These are phyloP conservation scores for Botia almorhae DNA, from an alignment of 2,797 vertebrate species.

Conservation along the genomic window DNA sequence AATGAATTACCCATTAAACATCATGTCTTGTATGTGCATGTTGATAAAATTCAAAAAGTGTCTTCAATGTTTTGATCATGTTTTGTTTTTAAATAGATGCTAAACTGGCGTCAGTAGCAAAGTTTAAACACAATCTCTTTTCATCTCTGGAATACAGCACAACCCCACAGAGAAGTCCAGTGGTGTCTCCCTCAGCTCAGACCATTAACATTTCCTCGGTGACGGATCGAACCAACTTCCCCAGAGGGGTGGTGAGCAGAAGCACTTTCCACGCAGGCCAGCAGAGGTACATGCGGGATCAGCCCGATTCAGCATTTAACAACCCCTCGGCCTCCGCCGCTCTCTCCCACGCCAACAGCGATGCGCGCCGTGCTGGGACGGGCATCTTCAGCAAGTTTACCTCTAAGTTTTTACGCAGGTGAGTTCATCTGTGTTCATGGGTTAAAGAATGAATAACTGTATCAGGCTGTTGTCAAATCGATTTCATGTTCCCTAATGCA, in stretches of 20 bases:
- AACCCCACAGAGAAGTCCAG: constrained; percentile 76
- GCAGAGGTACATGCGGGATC: constrained; percentile 81
- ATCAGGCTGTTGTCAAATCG: not conserved
- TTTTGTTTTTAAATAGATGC: not conserved
- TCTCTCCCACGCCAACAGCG: constrained; percentile 76
- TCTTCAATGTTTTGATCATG: not conserved
- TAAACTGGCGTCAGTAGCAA: constrained; percentile 14
- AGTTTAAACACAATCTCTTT: constrained; percentile 23
- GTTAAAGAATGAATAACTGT: not conserved
- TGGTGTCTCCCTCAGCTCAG: constrained; percentile 82
- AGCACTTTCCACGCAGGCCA: constrained; percentile 85
- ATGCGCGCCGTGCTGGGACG: constrained; percentile 78
- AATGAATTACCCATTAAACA: constrained; percentile 23
- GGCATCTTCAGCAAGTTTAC: constrained; percentile 88
- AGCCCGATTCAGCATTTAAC: constrained; percentile 77
- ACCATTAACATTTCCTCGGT: constrained; percentile 82
- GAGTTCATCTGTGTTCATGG: constrained; percentile 51
- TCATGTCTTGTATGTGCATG: not conserved
- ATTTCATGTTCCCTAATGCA: not conserved
- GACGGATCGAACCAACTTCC: constrained; percentile 80
- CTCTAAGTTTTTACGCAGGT: constrained; percentile 87
- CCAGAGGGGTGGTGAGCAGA: constrained; percentile 79
- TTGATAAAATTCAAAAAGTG: not conserved
- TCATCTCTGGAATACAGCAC: constrained; percentile 64
- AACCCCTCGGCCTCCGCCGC: constrained; percentile 80